These are phyloP conservation scores for Chironomus tepperi DNA, from an alignment of 1,140 invertebrate species.

Conservation along the genomic window DNA sequence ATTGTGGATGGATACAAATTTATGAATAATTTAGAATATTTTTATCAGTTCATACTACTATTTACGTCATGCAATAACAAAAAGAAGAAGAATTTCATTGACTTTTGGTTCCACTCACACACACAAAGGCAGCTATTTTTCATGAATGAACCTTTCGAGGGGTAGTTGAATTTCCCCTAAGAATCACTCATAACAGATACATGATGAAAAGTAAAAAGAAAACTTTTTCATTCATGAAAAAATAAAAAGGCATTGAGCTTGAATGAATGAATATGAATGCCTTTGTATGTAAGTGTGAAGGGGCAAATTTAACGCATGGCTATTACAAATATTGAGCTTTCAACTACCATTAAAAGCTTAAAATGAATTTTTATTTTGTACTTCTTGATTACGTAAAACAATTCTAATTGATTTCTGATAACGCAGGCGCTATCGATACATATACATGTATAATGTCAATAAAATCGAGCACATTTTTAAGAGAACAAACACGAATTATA, in stretches of 20 bases:
- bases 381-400: constrained; percentile 1
- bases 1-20: too few species aligned
- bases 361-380: not conserved
- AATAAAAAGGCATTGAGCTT: not conserved
- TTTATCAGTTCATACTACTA: not conserved
- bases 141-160: constrained; percentile 1
- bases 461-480: too few species aligned
- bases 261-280: not conserved
- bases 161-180: not conserved
- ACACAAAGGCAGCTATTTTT: not conserved
- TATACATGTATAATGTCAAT: too few species aligned
- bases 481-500: too few species aligned
- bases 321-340: not conserved
- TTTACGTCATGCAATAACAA: not conserved
- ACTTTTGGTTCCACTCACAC: not conserved
- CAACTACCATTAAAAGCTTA: not conserved
- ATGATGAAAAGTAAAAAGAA: not conserved
- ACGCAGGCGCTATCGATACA: not conserved
- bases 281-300: not conserved
- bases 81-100: not conserved
- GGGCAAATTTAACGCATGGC: not conserved
- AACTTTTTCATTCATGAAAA: not conserved
- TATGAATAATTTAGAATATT: not conserved
- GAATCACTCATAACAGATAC: not conserved
- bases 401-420: not conserved